Percentiles rank a stretch among this genome's conserved stretches.
Conservation (phyloP, 2,888 invertebrate species). For the Cosmopolites sordidus region DNA sequence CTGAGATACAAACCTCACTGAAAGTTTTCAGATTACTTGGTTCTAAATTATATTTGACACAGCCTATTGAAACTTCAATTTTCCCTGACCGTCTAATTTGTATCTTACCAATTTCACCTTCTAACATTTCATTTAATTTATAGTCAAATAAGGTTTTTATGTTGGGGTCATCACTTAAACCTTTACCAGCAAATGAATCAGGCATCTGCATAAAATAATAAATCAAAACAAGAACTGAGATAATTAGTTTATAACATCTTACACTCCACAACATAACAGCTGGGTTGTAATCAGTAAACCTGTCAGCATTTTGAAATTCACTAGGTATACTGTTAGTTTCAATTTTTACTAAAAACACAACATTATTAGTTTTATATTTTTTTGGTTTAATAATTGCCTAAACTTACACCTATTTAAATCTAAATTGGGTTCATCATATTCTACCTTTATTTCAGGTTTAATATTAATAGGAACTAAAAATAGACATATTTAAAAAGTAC, state of each 20-base stretch:
- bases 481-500: conserved; percentile 14
- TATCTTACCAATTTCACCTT: conserved; percentile 45
- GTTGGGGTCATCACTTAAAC: conserved; percentile 41
- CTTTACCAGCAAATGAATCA: conserved; percentile 43
- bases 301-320: conserved; percentile 33
- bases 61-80: conserved; percentile 42
- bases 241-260: conserved; percentile 17
- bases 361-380: conserved; percentile 1
- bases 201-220: conserved; percentile 38
- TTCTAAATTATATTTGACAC: conserved; percentile 38
- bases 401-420: conserved; percentile 16
- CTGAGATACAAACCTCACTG: conserved; percentile 14
- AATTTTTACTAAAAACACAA: conserved; percentile 27
- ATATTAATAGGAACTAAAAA: conserved; percentile 19
- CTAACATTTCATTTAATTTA: conserved; percentile 39
- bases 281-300: conserved; percentile 38
- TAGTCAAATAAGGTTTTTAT: conserved; percentile 38
- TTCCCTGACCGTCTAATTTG: conserved; percentile 41
- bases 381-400: not conserved
- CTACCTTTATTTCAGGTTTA: conserved; percentile 22
- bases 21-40: conserved; percentile 23
- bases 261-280: conserved; percentile 40
- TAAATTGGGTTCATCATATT: conserved; percentile 8
- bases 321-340: conserved; percentile 20
- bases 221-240: not conserved